Percentiles rank a stretch among this genome's conserved stretches.
Conservation (phyloP, 1,140 invertebrate species). For the Trichoplusia ni region DNA sequence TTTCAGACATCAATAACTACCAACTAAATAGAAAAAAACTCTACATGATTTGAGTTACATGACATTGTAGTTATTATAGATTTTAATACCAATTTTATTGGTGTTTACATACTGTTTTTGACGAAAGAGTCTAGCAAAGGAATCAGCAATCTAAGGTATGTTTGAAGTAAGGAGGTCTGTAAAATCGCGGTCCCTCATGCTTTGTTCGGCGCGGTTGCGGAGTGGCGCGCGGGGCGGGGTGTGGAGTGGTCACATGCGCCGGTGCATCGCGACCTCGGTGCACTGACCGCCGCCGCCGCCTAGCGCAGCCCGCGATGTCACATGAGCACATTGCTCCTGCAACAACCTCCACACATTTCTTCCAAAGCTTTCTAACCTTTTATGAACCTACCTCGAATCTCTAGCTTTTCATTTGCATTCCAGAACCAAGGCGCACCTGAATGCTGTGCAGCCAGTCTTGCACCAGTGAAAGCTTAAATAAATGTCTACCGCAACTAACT, state of each 20-base stretch:
- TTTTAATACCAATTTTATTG: too few species aligned
- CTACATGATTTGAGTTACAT: too few species aligned
- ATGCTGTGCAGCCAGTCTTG: too few species aligned
- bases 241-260: slow-evolving; percentile 54
- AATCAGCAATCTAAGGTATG: neutral
- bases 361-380: neutral
- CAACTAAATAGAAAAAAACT: too few species aligned
- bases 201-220: slow-evolving; percentile 32
- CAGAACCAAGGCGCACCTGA: too few species aligned
- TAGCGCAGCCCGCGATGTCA: slow-evolving; percentile 41
- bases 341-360: slow-evolving; percentile 13
- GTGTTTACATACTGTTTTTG: too few species aligned
- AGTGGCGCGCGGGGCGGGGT: slow-evolving; percentile 24
- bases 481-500: too few species aligned
- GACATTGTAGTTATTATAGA: too few species aligned
- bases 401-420: neutral
- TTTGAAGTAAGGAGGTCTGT: neutral
- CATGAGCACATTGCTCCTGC: slow-evolving; percentile 26
- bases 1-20: too few species aligned
- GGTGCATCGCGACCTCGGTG: slow-evolving; percentile 68
- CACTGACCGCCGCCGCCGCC: slow-evolving; percentile 55
- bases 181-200: slow-evolving; percentile 29
- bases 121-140: too few species aligned
- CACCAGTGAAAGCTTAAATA: too few species aligned
- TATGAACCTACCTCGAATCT: neutral